Conservation (phyloP, 2,797 vertebrate species). For the Atherinosoma microstoma region DNA sequence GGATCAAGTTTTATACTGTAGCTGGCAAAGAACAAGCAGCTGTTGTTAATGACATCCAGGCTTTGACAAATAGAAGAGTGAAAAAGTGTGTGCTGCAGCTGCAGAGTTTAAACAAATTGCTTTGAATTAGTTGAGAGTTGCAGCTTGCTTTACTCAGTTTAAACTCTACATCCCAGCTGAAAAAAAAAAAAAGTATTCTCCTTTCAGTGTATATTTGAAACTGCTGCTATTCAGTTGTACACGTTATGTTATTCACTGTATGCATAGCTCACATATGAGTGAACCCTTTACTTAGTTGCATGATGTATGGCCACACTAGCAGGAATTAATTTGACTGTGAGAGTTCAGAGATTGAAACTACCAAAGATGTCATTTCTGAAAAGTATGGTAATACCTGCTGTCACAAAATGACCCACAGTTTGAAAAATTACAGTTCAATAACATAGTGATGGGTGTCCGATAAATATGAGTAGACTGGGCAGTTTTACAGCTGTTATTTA, state of each 20-base stretch:
- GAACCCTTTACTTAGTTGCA: slow-evolving; percentile 7
- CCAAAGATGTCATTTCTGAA: background rate
- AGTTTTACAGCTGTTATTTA: background rate
- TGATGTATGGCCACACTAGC: background rate
- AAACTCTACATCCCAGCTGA: background rate
- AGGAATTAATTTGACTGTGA: background rate
- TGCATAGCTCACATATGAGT: background rate
- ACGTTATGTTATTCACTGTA: background rate
- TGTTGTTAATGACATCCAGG: slow-evolving; percentile 30
- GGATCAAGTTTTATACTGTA: slow-evolving; percentile 20
- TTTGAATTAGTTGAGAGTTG: background rate
- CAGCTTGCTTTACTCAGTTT: slow-evolving; percentile 1
- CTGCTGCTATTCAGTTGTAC: background rate
- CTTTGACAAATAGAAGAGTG: slow-evolving; percentile 21
- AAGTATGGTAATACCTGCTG: background rate
- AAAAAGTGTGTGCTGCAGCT: slow-evolving; percentile 13
- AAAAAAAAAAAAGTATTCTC: background rate
- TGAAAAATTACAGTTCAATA: background rate
- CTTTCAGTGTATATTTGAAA: background rate
- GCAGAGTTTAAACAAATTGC: background rate
- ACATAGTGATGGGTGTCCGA: background rate
- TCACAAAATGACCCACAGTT: background rate
- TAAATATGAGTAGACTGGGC: background rate
- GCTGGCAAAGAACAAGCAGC: slow-evolving; percentile 38
- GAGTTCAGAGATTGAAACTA: background rate